These are phyloP conservation scores for Oscheius sp. DNA, from an alignment of 2,888 invertebrate genomes.

Conservation along the genomic window DNA sequence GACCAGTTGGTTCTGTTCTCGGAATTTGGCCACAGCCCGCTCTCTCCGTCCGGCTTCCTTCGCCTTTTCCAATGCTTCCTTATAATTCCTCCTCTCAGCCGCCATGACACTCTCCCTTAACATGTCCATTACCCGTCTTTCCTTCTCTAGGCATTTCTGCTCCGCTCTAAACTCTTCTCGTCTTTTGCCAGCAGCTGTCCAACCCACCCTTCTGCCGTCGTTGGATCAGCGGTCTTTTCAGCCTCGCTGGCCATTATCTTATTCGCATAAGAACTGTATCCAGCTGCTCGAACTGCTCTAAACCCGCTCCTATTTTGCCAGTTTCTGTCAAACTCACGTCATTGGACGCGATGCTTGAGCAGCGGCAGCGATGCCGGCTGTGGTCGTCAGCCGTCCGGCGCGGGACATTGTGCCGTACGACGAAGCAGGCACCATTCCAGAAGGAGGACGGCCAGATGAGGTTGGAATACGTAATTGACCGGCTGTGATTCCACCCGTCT, in stretches of 20 bases:
- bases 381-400: constrained; percentile 37
- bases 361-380: constrained; percentile 56
- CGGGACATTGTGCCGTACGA: constrained; percentile 20
- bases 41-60: constrained; percentile 96
- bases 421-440: constrained; percentile 21
- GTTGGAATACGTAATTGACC: constrained; percentile 13
- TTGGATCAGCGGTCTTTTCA: constrained; percentile 23
- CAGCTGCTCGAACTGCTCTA: constrained; percentile 95
- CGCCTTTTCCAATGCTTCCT: constrained; percentile 85
- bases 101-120: constrained; percentile 90
- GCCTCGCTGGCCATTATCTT: constrained; percentile 55
- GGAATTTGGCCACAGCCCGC: constrained; percentile 86
- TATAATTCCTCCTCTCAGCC: constrained; percentile 77
- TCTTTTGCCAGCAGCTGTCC: background rate
- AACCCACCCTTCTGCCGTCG: constrained; percentile 26
- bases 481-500: constrained; percentile 17
- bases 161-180: constrained; percentile 81
- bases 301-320: too few relatives aligned
- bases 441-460: background rate
- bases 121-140: constrained; percentile 87
- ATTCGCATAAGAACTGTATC: constrained; percentile 84
- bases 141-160: constrained; percentile 89
- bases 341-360: constrained; percentile 81
- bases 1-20: constrained; percentile 87
- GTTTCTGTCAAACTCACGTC: too few relatives aligned